Evolutionary conservation across 2,797 vertebrate genomes (phyloP), one percentile per base, ranked within the genome.

Genomic region (Odontamblyopus rebecca): DNA sequence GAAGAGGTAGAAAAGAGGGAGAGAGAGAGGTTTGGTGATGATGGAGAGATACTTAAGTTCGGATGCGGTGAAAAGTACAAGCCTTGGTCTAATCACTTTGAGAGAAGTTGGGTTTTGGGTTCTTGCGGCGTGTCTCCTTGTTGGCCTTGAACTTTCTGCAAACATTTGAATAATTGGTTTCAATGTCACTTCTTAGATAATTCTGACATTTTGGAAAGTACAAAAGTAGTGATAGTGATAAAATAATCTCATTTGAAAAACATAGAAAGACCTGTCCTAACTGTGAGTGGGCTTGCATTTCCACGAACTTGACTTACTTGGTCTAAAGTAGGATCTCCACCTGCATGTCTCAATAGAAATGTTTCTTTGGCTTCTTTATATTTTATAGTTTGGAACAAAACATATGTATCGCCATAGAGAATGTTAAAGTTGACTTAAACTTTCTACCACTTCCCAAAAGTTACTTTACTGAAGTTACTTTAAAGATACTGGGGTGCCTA

Each of bases 31-130:
- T 74, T 77, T 85, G 88, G 89, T 82, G 89, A 80, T 72, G 84
- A 88, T 72, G 87, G 86, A 88, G 89, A 82, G 88, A 85, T 86
- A 89, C 87, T 89, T 90, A 87, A 84, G 86, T 91, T 81, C 77
- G 44, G 67, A 66, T 19, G 56, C 59, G 53, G 70, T 72, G 70
- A 74, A 78, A 77, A 44, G 80, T 85, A 74, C 77, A 77, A 44
- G 80, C 84, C 56, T 56, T 68, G 5, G 74, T 78, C 74, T 82
- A 82, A 86, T 88, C 87, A 83, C 85, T 77, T 72, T 70, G 53
- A 77, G 79, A 73, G 41, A 48, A 50, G 38, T 65, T 48, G 3
- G 65, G 44, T 80, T 26, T 80, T 71, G 77, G 68, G 65, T 67
- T 2, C n/a, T 70, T 72, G 69, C 64, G 72, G 57, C 61, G 13